A percentile compares a stretch with the other conserved stretches of the same genome.
Evolutionary conservation across 1,140 invertebrate genomes (phyloP).

Genomic region (Matsumurasca onukii): DNA sequence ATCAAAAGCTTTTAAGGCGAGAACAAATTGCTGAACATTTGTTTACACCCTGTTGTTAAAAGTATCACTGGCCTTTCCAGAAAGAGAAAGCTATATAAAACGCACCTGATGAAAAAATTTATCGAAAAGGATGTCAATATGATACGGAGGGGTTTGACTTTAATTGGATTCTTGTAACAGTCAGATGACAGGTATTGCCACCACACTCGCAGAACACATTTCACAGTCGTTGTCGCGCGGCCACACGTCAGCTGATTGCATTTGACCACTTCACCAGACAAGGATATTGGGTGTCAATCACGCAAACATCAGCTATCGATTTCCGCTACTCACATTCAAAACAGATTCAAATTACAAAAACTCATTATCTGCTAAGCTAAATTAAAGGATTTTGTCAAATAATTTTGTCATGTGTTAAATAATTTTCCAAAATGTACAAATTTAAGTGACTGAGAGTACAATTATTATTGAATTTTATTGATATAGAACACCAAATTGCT

Average conservation of each 20-base stretch:
- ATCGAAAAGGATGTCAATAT: background rate
- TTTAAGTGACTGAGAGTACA: too few species aligned
- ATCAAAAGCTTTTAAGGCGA: too few species aligned
- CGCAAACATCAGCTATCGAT: slow-evolving; percentile 8
- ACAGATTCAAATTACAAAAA: slow-evolving; percentile 4
- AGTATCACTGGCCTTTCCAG: too few species aligned
- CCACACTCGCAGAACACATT: slow-evolving; percentile 6
- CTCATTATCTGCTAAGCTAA: background rate
- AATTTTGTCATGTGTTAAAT: too few species aligned
- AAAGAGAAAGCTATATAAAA: too few species aligned
- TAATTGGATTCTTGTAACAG: slow-evolving; percentile 25
- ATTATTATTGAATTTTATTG: too few species aligned
- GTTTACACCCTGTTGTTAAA: too few species aligned
- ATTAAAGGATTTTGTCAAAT: background rate
- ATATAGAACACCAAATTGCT: too few species aligned
- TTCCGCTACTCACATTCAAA: background rate
- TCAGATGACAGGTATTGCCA: slow-evolving; percentile 14
- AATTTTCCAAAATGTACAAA: too few species aligned
- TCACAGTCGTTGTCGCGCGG: slow-evolving; percentile 1
- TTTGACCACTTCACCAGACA: background rate
- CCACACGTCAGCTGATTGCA: slow-evolving; percentile 5
- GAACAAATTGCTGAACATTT: too few species aligned
- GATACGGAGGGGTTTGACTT: background rate
- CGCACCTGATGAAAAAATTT: too few species aligned
- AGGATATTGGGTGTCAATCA: slow-evolving; percentile 14